Evolutionary conservation across 2,797 vertebrate genomes (phyloP).

Genomic region (Chloroceryle amazona): DNA sequence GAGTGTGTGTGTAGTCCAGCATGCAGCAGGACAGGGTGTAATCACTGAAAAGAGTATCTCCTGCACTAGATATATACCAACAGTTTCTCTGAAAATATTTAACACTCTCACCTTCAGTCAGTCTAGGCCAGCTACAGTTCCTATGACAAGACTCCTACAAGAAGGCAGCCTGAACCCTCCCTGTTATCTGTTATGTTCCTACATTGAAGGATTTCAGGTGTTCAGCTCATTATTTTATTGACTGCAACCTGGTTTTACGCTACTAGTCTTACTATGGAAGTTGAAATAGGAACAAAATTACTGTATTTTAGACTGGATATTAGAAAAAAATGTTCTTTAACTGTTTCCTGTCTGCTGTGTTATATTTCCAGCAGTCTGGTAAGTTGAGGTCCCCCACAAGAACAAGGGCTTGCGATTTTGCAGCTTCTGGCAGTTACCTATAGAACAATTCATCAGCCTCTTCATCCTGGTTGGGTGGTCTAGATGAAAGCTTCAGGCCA

Average conservation of each 20-base stretch:
- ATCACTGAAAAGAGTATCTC: not conserved
- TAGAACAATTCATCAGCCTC: too few relatives aligned
- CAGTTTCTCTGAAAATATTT: not conserved
- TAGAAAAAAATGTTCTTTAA: too few relatives aligned
- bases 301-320: not conserved
- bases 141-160: not conserved
- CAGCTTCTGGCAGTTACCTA: too few relatives aligned
- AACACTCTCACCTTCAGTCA: not conserved
- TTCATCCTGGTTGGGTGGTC: too few relatives aligned
- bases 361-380: too few relatives aligned
- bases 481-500: not conserved
- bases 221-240: not conserved
- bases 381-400: too few relatives aligned
- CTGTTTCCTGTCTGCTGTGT: too few relatives aligned
- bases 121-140: not conserved
- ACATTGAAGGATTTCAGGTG: not conserved
- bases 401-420: too few relatives aligned
- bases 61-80: not conserved
- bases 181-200: not conserved
- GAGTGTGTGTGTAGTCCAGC: accelerated
- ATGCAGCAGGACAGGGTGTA: not conserved
- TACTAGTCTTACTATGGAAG: not conserved
- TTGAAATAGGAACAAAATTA: not conserved
- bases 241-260: not conserved
- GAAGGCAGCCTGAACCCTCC: not conserved